Evolutionary conservation across 2,888 invertebrate genomes (phyloP).

Genomic region (Chironomus riparius): DNA sequence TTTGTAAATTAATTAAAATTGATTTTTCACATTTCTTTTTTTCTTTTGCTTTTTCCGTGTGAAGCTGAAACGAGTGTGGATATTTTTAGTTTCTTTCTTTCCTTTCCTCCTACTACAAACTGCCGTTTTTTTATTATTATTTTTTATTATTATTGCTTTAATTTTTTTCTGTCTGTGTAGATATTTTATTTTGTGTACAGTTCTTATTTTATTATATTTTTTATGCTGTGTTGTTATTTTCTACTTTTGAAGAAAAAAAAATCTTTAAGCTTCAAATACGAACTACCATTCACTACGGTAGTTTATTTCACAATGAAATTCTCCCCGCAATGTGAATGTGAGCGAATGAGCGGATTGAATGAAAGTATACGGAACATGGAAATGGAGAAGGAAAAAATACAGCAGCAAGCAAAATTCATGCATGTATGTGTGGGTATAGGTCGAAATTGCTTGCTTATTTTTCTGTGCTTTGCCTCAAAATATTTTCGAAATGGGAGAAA

Average conservation of each 20-base stretch:
- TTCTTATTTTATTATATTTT: neutral
- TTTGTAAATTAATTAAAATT: constrained; percentile 28
- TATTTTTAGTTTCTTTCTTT: constrained; percentile 22
- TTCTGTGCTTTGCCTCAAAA: too few species aligned
- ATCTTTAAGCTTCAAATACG: neutral
- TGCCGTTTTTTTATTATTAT: neutral
- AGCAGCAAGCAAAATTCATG: too few species aligned
- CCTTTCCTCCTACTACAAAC: neutral
- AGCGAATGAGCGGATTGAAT: neutral
- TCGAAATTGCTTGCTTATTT: too few species aligned
- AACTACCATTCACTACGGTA: constrained; percentile 26
- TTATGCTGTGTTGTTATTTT: neutral
- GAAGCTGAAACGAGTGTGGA: constrained; percentile 21
- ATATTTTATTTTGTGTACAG: too few species aligned
- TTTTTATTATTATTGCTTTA: neutral
- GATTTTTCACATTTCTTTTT: constrained; percentile 26
- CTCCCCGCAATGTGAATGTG: neutral
- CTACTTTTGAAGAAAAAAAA: neutral
- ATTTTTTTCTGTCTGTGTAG: neutral
- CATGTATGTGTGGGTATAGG: too few species aligned
- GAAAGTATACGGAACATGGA: too few species aligned
- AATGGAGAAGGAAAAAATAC: too few species aligned
- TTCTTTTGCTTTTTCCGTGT: constrained; percentile 9
- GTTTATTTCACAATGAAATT: constrained; percentile 25
- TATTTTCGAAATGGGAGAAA: neutral